Conservation (phyloP, 2,113 vertebrate genomes). For the Odontesthes bonariensis region DNA sequence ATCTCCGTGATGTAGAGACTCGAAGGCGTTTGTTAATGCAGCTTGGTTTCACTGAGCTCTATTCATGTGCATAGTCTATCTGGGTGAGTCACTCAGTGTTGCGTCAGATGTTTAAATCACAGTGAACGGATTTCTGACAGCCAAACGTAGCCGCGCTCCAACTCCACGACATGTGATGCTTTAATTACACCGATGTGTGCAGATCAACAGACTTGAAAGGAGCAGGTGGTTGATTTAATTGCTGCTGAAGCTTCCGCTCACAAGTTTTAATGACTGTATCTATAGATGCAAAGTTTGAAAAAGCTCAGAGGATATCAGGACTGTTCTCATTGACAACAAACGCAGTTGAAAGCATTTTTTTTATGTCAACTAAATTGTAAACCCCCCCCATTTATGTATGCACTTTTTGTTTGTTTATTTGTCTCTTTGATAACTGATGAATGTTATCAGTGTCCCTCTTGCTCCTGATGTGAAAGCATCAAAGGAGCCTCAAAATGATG, state of each 20-base stretch:
- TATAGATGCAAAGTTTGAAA: neutral
- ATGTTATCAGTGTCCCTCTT: slow-evolving; percentile 15
- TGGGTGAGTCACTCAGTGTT: neutral
- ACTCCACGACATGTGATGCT: slow-evolving; percentile 40
- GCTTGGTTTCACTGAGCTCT: neutral
- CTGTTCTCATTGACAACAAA: neutral
- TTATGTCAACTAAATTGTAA: neutral
- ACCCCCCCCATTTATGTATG: neutral
- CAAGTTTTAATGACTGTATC: neutral
- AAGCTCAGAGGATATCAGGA: too few relatives aligned
- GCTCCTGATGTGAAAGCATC: slow-evolving; percentile 3
- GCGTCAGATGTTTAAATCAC: slow-evolving; percentile 21
- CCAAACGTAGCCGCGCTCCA: slow-evolving; percentile 2
- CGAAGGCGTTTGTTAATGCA: neutral
- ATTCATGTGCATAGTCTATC: neutral
- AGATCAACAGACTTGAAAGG: slow-evolving; percentile 25
- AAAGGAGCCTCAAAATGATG: slow-evolving; percentile 24
- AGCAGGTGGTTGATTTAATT: slow-evolving; percentile 37
- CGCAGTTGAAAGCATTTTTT: neutral
- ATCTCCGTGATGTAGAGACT: neutral
- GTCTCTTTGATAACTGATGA: neutral
- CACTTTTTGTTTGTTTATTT: slow-evolving; percentile 8
- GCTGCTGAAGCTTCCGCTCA: neutral
- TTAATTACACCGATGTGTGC: slow-evolving; percentile 40
- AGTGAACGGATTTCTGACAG: slow-evolving; percentile 34